Percentiles rank a stretch among this genome's conserved stretches.
Evolutionary conservation across 2,888 invertebrate genomes (phyloP).

Genomic region (Himalopsyche japonica): DNA sequence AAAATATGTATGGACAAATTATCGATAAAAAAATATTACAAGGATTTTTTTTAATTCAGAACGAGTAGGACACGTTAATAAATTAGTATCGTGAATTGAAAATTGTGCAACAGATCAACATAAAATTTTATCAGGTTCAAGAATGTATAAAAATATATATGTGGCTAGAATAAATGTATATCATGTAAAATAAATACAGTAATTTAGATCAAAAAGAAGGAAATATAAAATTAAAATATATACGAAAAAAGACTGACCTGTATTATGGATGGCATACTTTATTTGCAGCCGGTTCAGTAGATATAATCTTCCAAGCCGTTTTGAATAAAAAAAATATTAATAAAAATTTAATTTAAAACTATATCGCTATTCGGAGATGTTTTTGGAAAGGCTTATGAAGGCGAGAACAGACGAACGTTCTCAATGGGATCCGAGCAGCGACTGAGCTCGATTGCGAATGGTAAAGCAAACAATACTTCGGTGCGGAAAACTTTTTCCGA

Average conservation of each 20-base stretch:
- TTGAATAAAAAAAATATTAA: slow-evolving; percentile 8
- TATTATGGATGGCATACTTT: slow-evolving; percentile 14
- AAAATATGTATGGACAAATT: too few relatives aligned
- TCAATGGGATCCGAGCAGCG: slow-evolving; percentile 13
- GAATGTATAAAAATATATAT: too few relatives aligned
- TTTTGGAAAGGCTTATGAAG: not conserved
- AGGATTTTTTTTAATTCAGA: too few relatives aligned
- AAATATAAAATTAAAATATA: too few relatives aligned
- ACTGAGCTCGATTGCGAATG: not conserved
- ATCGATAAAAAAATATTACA: too few relatives aligned
- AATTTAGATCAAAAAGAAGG: too few relatives aligned
- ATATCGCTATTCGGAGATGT: slow-evolving; percentile 45
- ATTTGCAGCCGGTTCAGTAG: not conserved
- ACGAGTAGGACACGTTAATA: too few relatives aligned
- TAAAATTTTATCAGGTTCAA: too few relatives aligned
- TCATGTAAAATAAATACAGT: too few relatives aligned
- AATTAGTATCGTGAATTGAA: too few relatives aligned
- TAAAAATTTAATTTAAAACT: slow-evolving; percentile 6
- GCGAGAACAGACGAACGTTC: not conserved
- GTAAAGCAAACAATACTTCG: not conserved
- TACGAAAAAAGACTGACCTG: slow-evolving; percentile 17
- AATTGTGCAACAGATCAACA: too few relatives aligned
- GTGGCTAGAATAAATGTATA: too few relatives aligned
- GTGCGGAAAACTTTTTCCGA: not conserved
- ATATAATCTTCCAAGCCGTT: not conserved